These are phyloP conservation scores for Plebejus anna DNA, from an alignment of 2,888 invertebrate genomes.

Conservation along the genomic window DNA sequence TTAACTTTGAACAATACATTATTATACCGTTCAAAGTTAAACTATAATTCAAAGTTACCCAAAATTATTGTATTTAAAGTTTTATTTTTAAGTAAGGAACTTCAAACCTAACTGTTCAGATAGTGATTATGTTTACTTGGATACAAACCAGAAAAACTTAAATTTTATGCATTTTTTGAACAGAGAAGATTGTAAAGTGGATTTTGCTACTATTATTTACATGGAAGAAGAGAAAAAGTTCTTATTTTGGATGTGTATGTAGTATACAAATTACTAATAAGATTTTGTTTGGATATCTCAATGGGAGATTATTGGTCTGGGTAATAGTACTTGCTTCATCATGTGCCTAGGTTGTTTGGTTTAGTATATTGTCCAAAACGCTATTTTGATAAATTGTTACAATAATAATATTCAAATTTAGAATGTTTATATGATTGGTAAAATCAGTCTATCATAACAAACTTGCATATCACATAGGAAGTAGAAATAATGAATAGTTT, in stretches of 20 bases:
- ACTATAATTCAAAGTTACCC: too few relatives aligned
- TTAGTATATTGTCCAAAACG: neutral
- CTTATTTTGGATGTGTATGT: neutral
- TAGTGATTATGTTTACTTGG: too few relatives aligned
- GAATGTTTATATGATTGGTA: neutral
- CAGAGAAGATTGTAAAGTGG: neutral
- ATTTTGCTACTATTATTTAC: too few relatives aligned
- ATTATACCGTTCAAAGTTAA: too few relatives aligned
- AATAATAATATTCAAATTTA: neutral
- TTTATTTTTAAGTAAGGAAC: too few relatives aligned
- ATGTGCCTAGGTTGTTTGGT: neutral
- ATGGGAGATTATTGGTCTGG: neutral
- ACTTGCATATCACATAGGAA: neutral
- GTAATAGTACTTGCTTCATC: too few relatives aligned
- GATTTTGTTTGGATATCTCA: neutral
- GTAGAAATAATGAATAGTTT: slow-evolving; percentile 30
- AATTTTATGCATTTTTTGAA: neutral
- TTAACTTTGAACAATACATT: too few relatives aligned
- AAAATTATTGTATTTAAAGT: too few relatives aligned
- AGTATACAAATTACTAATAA: neutral
- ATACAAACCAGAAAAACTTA: neutral
- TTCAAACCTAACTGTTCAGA: too few relatives aligned
- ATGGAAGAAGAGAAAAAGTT: neutral
- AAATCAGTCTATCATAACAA: neutral
- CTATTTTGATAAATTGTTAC: neutral